phyloP scores from a whole-genome alignment of 2,888 invertebrate species.

The Ectemnius lituratus region DNA sequence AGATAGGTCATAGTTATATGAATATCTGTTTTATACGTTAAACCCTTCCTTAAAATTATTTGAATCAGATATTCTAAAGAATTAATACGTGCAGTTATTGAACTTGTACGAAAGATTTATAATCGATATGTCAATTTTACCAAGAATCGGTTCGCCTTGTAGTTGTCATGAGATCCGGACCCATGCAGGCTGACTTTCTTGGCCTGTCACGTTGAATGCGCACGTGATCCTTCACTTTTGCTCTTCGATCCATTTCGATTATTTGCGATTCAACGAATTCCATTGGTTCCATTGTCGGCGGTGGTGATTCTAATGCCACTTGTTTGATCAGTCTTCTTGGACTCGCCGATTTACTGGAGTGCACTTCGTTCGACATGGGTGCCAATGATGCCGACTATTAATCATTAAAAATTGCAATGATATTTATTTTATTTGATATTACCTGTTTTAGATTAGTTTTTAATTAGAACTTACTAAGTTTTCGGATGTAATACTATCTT shows the following conservation, averaged over 20 bases:
- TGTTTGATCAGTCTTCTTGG: conserved; percentile 85
- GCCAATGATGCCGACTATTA: conserved; percentile 62
- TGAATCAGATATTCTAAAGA: neutral
- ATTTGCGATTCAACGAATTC: conserved; percentile 63
- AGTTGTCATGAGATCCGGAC: conserved; percentile 78
- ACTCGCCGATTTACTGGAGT: conserved; percentile 80
- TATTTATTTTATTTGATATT: conserved; percentile 2
- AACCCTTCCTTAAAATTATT: conserved; percentile 10
- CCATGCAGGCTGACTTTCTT: conserved; percentile 77
- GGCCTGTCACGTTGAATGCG: conserved; percentile 80
- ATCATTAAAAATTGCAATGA: neutral
- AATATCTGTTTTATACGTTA: too few species aligned
- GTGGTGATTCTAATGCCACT: conserved; percentile 84
- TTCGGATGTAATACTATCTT: conserved; percentile 69
- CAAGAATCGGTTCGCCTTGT: conserved; percentile 70
- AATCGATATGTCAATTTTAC: conserved; percentile 39
- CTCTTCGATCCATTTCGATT: conserved; percentile 67
- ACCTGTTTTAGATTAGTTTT: neutral
- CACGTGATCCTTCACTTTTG: conserved; percentile 68
- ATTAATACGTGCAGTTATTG: too few species aligned
- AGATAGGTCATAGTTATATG: neutral
- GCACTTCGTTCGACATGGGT: conserved; percentile 63
- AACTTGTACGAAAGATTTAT: too few species aligned
- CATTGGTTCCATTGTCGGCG: conserved; percentile 75
- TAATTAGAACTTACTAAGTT: conserved; percentile 57